These are phyloP conservation scores for Chionodraco myersi DNA, from an alignment of 2,113 vertebrate genomes.

Conservation along the genomic window DNA sequence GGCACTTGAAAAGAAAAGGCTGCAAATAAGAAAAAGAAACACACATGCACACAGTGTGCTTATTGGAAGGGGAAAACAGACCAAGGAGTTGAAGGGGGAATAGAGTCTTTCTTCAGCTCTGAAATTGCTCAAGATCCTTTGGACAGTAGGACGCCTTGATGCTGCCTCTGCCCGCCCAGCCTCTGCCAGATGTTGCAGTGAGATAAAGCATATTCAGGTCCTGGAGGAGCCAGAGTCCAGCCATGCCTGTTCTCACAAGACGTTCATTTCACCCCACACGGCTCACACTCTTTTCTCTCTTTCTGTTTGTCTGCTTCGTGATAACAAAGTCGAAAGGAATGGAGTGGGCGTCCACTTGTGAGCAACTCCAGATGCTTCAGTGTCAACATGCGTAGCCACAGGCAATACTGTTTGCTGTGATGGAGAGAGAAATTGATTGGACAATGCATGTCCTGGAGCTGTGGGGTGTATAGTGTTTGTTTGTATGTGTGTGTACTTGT, in stretches of 20 bases:
- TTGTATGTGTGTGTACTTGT: not conserved
- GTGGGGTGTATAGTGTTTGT: slow-evolving; percentile 10
- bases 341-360: slow-evolving; percentile 57
- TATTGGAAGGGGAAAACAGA: slow-evolving; percentile 6
- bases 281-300: slow-evolving; percentile 24
- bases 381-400: slow-evolving; percentile 55
- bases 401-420: slow-evolving; percentile 44
- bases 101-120: slow-evolving; percentile 32
- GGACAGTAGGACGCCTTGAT: slow-evolving; percentile 55
- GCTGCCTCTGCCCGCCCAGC: slow-evolving; percentile 35
- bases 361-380: slow-evolving; percentile 65
- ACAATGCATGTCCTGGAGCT: slow-evolving; percentile 40
- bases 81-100: slow-evolving; percentile 19
- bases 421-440: slow-evolving; percentile 57
- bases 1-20: slow-evolving; percentile 22
- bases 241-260: slow-evolving; percentile 64
- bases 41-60: slow-evolving; percentile 2
- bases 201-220: slow-evolving; percentile 63
- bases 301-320: slow-evolving; percentile 43
- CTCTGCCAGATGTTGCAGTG: slow-evolving; percentile 67
- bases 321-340: slow-evolving; percentile 58
- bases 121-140: slow-evolving; percentile 63
- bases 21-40: not conserved
- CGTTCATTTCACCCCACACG: slow-evolving; percentile 63
- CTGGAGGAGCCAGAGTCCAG: slow-evolving; percentile 52